Conservation (phyloP, 2,113 vertebrate genomes). For the Tragelaphus buxtoni region DNA sequence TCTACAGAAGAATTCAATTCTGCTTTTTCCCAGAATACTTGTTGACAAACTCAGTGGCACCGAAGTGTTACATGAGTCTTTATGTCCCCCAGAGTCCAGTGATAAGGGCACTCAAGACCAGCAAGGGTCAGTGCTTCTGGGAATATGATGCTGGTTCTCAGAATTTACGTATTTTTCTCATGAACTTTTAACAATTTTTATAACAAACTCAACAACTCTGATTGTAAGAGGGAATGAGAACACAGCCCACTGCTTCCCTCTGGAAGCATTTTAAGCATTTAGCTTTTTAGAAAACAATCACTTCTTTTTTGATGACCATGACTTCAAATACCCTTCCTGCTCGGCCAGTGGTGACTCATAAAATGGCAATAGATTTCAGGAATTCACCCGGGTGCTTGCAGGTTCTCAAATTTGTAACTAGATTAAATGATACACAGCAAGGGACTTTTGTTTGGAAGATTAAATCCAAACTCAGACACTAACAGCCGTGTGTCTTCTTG, state of each 20-base stretch:
- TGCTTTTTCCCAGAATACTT: constrained; percentile 50
- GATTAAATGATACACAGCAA: background rate
- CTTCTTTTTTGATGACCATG: background rate
- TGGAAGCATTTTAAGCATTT: background rate
- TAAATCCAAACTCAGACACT: background rate
- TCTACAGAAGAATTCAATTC: constrained; percentile 25
- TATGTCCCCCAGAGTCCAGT: constrained; percentile 28
- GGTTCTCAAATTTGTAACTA: background rate
- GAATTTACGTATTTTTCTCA: constrained; percentile 52
- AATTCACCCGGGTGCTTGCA: background rate
- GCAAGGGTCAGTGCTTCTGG: constrained; percentile 14
- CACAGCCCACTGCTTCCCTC: background rate
- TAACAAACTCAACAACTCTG: background rate
- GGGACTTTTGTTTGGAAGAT: background rate
- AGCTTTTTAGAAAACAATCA: constrained; percentile 4
- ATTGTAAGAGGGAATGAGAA: background rate
- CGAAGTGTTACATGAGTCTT: background rate
- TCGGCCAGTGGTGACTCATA: background rate
- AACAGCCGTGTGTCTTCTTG: background rate
- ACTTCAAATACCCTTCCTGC: background rate
- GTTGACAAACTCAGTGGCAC: background rate
- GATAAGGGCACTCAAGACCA: background rate
- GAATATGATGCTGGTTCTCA: background rate
- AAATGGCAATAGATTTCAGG: background rate
- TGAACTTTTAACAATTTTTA: background rate